A percentile compares a stretch with the other conserved stretches of the same genome.
phyloP scores from a whole-genome alignment of 2,888 invertebrate genomes.

The Amorpha juglandis region DNA sequence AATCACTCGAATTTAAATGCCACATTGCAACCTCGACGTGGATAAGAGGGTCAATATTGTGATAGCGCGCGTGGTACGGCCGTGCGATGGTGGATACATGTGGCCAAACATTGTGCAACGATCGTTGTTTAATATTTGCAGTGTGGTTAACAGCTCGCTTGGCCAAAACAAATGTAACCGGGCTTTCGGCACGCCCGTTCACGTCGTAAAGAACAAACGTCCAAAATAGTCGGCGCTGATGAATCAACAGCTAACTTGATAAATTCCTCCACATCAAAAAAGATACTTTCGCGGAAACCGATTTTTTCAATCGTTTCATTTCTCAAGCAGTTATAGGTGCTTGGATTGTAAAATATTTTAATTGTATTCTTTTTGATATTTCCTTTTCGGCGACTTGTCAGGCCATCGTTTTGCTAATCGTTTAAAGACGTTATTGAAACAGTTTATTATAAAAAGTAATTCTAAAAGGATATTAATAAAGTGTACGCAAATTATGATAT shows the following conservation, averaged over 20 bases:
- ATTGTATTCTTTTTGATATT: slow-evolving; percentile 37
- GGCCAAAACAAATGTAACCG: slow-evolving; percentile 64
- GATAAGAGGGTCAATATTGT: slow-evolving; percentile 82
- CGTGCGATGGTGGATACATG: slow-evolving; percentile 66
- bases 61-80: slow-evolving; percentile 74
- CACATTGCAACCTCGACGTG: slow-evolving; percentile 70
- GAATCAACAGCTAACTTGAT: slow-evolving; percentile 75
- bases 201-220: slow-evolving; percentile 51
- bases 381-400: background rate
- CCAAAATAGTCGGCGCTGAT: slow-evolving; percentile 69
- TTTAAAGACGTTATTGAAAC: background rate
- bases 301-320: slow-evolving; percentile 55
- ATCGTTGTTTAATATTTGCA: slow-evolving; percentile 65
- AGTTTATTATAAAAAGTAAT: background rate
- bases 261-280: slow-evolving; percentile 77
- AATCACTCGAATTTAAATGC: slow-evolving; percentile 72
- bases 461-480: background rate
- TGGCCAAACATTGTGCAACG: slow-evolving; percentile 82
- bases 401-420: background rate
- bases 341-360: slow-evolving; percentile 41
- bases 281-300: slow-evolving; percentile 63
- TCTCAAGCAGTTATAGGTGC: slow-evolving; percentile 39
- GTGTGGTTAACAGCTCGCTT: slow-evolving; percentile 56
- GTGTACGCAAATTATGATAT: background rate
- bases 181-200: slow-evolving; percentile 60